Percentiles rank a stretch among this genome's conserved stretches.
These are phyloP conservation scores for Amphiura filiformis DNA, from an alignment of 35 echinoderm and acorn worm genomes.

Conservation along the genomic window DNA sequence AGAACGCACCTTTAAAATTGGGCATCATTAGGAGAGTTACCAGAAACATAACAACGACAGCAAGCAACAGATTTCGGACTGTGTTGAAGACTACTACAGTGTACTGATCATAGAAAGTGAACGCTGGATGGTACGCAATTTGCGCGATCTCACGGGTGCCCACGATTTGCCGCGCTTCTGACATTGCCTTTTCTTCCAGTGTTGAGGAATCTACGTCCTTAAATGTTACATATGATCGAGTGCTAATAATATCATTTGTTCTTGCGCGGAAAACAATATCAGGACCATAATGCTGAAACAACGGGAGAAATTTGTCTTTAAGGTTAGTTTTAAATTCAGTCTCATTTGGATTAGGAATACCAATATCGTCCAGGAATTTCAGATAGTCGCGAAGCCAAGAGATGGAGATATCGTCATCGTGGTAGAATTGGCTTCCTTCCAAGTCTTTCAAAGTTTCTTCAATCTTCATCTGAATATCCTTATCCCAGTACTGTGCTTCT, in stretches of 20 bases:
- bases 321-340: slow-evolving; percentile 20
- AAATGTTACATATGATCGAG: slow-evolving; percentile 44
- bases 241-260: slow-evolving; percentile 24
- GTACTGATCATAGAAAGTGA: slow-evolving; percentile 71
- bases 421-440: slow-evolving; percentile 18
- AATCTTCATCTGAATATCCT: slow-evolving; percentile 24
- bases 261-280: slow-evolving; percentile 55
- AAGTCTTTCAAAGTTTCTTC: neutral
- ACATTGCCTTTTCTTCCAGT: slow-evolving; percentile 45
- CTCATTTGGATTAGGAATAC: neutral
- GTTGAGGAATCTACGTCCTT: slow-evolving; percentile 29
- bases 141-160: slow-evolving; percentile 15
- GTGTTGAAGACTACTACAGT: slow-evolving; percentile 45
- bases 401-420: slow-evolving; percentile 1
- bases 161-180: slow-evolving; percentile 29
- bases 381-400: slow-evolving; percentile 65
- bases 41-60: slow-evolving; percentile 53
- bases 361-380: neutral
- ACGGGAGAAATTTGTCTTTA: slow-evolving; percentile 28
- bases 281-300: slow-evolving; percentile 17
- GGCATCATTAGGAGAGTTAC: slow-evolving; percentile 60
- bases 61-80: slow-evolving; percentile 48
- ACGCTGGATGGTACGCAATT: slow-evolving; percentile 49
- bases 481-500: slow-evolving; percentile 4
- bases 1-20: slow-evolving; percentile 17